Percentiles rank a stretch among this genome's conserved stretches.
phyloP scores from a whole-genome alignment of 2,113 vertebrate genomes.

The Poecilia latipinna region DNA sequence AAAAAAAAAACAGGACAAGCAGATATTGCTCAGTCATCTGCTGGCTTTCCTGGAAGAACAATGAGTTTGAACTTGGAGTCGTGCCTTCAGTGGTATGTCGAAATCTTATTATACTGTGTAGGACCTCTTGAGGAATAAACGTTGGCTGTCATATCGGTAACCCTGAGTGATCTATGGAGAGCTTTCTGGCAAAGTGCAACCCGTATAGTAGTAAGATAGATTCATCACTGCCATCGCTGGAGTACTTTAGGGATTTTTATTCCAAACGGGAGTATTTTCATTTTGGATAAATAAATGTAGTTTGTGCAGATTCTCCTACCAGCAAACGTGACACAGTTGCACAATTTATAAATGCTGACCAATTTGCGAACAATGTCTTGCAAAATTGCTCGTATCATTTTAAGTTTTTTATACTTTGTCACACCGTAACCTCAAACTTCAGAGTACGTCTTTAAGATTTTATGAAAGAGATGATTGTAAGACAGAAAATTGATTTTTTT shows the following conservation, averaged over 20 bases:
- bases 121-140: conserved; percentile 49
- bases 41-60: conserved; percentile 36
- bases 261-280: conserved; percentile 24
- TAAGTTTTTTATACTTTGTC: not conserved
- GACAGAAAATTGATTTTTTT: no score
- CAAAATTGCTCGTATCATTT: no score
- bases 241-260: conserved; percentile 10
- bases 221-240: conserved; percentile 38
- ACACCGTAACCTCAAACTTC: not conserved
- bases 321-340: not conserved
- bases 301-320: conserved; percentile 8
- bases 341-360: not conserved
- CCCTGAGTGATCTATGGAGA: conserved; percentile 46
- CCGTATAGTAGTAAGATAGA: conserved; percentile 45
- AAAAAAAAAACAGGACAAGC: conserved; percentile 25
- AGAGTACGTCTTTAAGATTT: not conserved
- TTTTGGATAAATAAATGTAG: conserved; percentile 34
- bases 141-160: conserved; percentile 44
- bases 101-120: conserved; percentile 66
- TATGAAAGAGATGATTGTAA: no score
- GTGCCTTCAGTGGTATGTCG: conserved; percentile 59
- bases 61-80: conserved; percentile 37
- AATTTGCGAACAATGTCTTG: no score
- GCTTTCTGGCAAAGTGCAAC: conserved; percentile 29
- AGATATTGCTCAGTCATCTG: conserved; percentile 24